Evolutionary conservation across 2,113 vertebrate genomes (phyloP), one percentile per base, ranked within the genome.

Genomic region (Bucco capensis): DNA sequence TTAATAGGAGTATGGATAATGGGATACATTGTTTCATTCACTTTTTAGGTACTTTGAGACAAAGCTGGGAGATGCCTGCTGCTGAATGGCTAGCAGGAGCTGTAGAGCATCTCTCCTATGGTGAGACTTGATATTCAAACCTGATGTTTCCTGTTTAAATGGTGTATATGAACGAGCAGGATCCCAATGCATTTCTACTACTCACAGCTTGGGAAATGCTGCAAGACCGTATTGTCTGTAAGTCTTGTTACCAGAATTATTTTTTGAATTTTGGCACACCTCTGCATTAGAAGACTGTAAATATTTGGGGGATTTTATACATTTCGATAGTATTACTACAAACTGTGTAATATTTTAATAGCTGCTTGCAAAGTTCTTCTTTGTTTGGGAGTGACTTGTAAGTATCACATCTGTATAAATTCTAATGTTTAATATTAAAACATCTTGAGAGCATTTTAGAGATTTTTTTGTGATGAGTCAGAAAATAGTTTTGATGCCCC

Each of bases 401-500:
- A 33, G 44, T 35, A 44, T 78, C 22, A 21, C 19, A 44, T 51
- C 38, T n/a, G 31, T 47, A 5, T 64, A 78, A 65, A 50, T 86
- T 79, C 14, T 40, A 37, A 71, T 64, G 57, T 61, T 83, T 86
- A 86, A 69, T 56, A 50, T 46, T 84, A 82, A 93, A 74, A 78
- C 19, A 82, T 70, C 31, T 83, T 66, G 37, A 83, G 58, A 89
- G 25, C 62, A 73, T 61, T 90, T 69, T 10, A 35, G 86, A 38
- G 19, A 37, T 19, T 8, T 62, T n/a, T 92, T 69, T 91, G 35
- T 81, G 70, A 73, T 86, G 77, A 89, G 33, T 88, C 62, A 90
- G 84, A 88, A 90, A 82, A 84, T 49, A 93, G 70, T 82, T 95
- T 44, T 46, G 50, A 35, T 82, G 70, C 33, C 21, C 61, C 54